Conservation (phyloP, 2,797 vertebrate species). For the Acomys russatus region DNA sequence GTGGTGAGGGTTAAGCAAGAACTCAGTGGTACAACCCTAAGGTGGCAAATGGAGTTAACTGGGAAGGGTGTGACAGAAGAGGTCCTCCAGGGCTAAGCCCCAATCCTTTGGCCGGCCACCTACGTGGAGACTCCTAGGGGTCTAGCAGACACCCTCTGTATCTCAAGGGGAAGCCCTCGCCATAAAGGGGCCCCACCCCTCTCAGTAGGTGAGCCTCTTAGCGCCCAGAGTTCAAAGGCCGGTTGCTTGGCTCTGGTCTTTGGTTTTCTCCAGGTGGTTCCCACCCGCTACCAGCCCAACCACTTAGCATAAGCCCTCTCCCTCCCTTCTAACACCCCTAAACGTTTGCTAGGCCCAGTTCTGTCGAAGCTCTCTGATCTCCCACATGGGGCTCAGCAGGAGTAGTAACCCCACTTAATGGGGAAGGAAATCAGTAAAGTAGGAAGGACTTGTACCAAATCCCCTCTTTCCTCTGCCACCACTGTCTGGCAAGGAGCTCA, state of each 20-base stretch:
- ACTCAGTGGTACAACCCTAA: neutral
- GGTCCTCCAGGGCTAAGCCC: slow-evolving; percentile 2
- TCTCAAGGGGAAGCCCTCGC: neutral
- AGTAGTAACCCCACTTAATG: neutral
- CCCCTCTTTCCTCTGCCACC: neutral
- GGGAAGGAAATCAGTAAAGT: neutral
- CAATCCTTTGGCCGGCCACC: neutral
- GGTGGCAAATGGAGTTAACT: neutral
- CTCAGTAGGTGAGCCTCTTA: neutral
- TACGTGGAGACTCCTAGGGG: neutral
- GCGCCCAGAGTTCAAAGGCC: slow-evolving; percentile 2
- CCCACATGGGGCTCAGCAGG: neutral
- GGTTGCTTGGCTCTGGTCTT: neutral
- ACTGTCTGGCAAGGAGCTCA: neutral
- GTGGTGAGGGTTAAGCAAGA: slow-evolving; percentile 56
- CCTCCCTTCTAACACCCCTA: neutral
- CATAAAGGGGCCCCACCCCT: neutral
- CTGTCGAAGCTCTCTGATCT: neutral
- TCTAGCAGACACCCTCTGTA: neutral
- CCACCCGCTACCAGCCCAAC: neutral
- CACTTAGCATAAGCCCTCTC: neutral
- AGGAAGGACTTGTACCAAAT: neutral
- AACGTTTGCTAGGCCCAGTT: neutral
- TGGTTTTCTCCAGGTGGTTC: neutral
- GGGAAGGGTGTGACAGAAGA: neutral